phyloP scores from a whole-genome alignment of 2,797 vertebrate genomes.

The Podarcis lilfordi region DNA sequence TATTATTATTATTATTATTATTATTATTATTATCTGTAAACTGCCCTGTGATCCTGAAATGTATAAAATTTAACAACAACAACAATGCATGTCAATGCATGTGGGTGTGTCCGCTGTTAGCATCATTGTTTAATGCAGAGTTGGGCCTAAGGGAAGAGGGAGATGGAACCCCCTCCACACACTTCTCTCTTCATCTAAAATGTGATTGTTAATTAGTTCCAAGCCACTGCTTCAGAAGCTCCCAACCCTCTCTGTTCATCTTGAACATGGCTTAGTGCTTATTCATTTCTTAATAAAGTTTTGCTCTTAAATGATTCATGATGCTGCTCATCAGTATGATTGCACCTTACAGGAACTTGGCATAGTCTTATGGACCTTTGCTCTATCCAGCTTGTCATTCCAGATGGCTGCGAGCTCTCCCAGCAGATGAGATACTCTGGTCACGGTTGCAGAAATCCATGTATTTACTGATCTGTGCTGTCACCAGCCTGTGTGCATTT shows the following conservation, averaged over 20 bases:
- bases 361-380: slow-evolving; percentile 60
- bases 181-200: background rate
- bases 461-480: slow-evolving; percentile 56
- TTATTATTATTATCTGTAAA: too few species aligned
- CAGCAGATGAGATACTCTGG: slow-evolving; percentile 64
- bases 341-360: slow-evolving; percentile 61
- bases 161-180: background rate
- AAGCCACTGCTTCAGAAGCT: background rate
- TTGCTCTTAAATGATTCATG: slow-evolving; percentile 67
- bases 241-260: background rate
- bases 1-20: too few species aligned
- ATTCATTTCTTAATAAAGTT: slow-evolving; percentile 61
- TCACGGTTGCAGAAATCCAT: slow-evolving; percentile 56
- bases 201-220: slow-evolving; percentile 24
- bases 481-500: slow-evolving; percentile 25
- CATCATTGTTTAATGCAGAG: background rate
- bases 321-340: slow-evolving; percentile 49
- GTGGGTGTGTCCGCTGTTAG: too few species aligned
- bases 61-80: too few species aligned
- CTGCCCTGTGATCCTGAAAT: too few species aligned
- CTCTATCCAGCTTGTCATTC: slow-evolving; percentile 69
- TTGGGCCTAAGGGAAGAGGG: too few species aligned
- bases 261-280: slow-evolving; percentile 19
- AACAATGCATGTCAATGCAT: too few species aligned
- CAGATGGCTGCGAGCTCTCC: slow-evolving; percentile 72